phyloP scores from a whole-genome alignment of 2,113 vertebrate genomes.

The Origma solitaria region DNA sequence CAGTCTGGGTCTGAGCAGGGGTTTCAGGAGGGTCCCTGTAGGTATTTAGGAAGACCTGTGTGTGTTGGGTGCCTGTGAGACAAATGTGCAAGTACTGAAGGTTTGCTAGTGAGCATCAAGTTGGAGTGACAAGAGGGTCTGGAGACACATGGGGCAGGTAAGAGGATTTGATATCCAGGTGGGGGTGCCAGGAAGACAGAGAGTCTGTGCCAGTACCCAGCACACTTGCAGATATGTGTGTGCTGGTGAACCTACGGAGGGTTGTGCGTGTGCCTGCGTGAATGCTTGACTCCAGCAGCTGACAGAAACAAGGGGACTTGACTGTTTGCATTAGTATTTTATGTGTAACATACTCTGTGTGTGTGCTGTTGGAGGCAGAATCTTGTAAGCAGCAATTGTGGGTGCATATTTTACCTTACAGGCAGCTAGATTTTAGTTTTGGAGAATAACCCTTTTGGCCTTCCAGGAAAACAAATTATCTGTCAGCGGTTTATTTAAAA shows the following conservation, averaged over 20 bases:
- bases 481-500: background rate
- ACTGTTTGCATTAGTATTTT: background rate
- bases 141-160: too few species aligned
- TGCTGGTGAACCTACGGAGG: background rate
- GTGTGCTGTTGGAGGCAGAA: background rate
- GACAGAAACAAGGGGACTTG: background rate
- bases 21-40: background rate
- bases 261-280: background rate
- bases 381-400: background rate
- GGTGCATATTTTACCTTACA: background rate
- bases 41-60: background rate
- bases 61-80: background rate
- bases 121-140: background rate
- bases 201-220: background rate
- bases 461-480: background rate
- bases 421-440: background rate
- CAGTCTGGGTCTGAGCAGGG: too few species aligned
- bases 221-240: background rate
- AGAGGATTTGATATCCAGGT: background rate
- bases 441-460: background rate
- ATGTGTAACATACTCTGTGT: background rate
- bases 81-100: background rate
- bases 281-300: background rate
- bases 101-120: background rate
- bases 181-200: background rate